A percentile compares a stretch with the other conserved stretches of the same genome.
These are phyloP conservation scores for Turritopsis dohrnii DNA, from an alignment of 30 jellyfish, hydroid and myxozoan species.

Conservation along the genomic window DNA sequence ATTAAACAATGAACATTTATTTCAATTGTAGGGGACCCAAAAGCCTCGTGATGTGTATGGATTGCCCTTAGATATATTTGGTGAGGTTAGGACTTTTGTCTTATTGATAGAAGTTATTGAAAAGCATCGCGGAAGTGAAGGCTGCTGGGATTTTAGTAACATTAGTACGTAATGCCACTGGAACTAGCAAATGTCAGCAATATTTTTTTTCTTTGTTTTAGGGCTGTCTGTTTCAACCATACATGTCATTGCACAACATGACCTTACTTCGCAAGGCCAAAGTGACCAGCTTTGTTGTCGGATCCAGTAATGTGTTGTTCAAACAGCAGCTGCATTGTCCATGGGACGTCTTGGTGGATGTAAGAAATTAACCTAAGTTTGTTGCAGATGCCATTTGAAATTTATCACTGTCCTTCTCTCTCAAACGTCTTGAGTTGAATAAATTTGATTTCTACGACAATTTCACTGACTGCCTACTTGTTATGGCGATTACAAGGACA, in stretches of 20 bases:
- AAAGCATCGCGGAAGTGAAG: background rate
- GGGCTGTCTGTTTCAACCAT: slow-evolving; percentile 83
- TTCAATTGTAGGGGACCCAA: slow-evolving; percentile 32
- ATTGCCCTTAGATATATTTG: slow-evolving; percentile 73
- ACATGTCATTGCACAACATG: slow-evolving; percentile 87
- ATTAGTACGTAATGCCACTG: too few species aligned
- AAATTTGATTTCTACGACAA: too few species aligned
- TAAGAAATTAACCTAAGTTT: too few species aligned
- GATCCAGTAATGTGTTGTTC: slow-evolving; percentile 68
- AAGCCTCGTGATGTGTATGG: slow-evolving; percentile 81
- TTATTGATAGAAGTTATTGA: background rate
- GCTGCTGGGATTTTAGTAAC: too few species aligned
- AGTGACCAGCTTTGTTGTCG: slow-evolving; percentile 62
- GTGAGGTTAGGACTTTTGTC: slow-evolving; percentile 40
- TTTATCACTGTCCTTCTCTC: too few species aligned
- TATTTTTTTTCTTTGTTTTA: slow-evolving; percentile 8
- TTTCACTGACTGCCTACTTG: too few species aligned
- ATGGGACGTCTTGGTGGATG: slow-evolving; percentile 85
- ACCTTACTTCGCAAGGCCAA: slow-evolving; percentile 31
- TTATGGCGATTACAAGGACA: too few species aligned
- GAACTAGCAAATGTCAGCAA: background rate
- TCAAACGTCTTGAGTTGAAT: too few species aligned
- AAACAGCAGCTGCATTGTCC: slow-evolving; percentile 59
- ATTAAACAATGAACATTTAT: too few species aligned
- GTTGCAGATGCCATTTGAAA: too few species aligned